Base-by-base conservation (phyloP, 2,797 vertebrate genomes). In the Tragelaphus oryx region DNA sequence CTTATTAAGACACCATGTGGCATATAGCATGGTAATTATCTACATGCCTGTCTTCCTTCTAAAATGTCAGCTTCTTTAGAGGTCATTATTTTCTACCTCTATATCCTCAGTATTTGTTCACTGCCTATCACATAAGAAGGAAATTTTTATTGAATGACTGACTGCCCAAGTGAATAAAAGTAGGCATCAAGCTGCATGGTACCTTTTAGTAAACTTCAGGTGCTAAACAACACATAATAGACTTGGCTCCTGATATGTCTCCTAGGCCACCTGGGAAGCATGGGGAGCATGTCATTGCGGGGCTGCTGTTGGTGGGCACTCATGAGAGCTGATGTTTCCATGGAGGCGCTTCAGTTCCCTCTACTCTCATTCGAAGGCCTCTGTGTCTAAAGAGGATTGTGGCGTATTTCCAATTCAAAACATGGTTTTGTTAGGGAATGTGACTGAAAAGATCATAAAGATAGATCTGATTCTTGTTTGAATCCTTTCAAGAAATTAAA, bases 401-500 rank as follows among this genome's bases (percentile, higher is more conserved):
- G 33, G 62, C 17, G 4, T 71, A 91, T 62, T 97, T 96, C 91
- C 55, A 89, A n/a, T 82, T 95, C 0, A 10, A 95, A 97, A 82
- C 95, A 83, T 62, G n/a, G 60, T 89, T 82, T 50, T 95, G 78
- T 52, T 9, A 9, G 96, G 93, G 82, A 88, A 41, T 74, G 93
- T 75, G 85, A 95, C 92, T 60, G 41, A 97, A 94, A 95, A 95
- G 60, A 97, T 92, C 62, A 8, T 80, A 91, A 76, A 18, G 97
- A 91, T 91, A 97, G 60, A 95, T 97, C 84, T 96, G 91, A 97
- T 96, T 96, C 91, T 96, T 96, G 59, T 89, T 93, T 96, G 96
- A 97, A 96, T 97, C 76, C 91, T 93, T 89, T 95, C 6, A 68
- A 97, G 90, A 98, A 98, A 98, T 62, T 65, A 87, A 98, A 98